Evolutionary conservation across 1,140 invertebrate genomes (phyloP).

Genomic region (Ridgeia piscesae): DNA sequence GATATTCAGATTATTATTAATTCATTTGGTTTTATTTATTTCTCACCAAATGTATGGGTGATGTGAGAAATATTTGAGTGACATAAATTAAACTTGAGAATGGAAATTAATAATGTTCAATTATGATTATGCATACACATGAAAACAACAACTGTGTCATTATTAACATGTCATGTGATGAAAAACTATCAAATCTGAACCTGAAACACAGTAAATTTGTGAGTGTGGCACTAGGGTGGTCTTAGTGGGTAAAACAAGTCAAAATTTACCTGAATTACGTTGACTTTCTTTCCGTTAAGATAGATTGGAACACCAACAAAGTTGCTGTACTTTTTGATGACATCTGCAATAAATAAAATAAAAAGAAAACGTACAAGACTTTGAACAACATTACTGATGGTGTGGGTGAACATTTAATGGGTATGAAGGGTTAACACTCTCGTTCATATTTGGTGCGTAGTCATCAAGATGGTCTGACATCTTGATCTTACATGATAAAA

Average conservation of each 20-base stretch:
- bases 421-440: background rate
- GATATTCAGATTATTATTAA: background rate
- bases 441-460: too few species aligned
- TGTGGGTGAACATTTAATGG: background rate
- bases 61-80: background rate
- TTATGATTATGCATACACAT: background rate
- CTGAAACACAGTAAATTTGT: too few species aligned
- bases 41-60: background rate
- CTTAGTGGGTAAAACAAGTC: background rate
- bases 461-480: too few species aligned
- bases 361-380: background rate
- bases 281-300: constrained; percentile 83
- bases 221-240: too few species aligned
- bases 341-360: constrained; percentile 62
- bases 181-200: too few species aligned
- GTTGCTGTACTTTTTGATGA: constrained; percentile 96
- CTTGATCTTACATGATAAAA: too few species aligned
- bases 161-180: too few species aligned
- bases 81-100: background rate
- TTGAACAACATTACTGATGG: background rate
- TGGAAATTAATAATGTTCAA: background rate
- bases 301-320: constrained; percentile 92
- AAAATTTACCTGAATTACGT: constrained; percentile 73
- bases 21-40: background rate
- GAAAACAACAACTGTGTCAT: background rate